Evolutionary conservation across 2,888 invertebrate species (phyloP).

Genomic region (Autographa gamma): DNA sequence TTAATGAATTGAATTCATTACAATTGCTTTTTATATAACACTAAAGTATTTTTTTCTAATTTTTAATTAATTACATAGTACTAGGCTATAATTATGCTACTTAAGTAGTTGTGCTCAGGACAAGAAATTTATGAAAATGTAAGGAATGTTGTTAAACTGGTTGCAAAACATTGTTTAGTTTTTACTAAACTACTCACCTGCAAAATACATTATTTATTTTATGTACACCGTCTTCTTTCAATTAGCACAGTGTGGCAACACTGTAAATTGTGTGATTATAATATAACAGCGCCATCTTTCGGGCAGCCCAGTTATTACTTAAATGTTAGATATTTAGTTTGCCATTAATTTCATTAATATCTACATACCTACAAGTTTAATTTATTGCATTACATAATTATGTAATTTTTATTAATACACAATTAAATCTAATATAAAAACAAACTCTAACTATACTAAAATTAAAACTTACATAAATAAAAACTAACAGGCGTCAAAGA

Average conservation of each 20-base stretch:
- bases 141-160: not conserved
- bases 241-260: not conserved
- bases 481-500: too few species aligned
- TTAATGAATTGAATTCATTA: constrained; percentile 72
- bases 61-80: constrained; percentile 28
- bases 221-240: not conserved
- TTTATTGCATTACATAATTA: not conserved
- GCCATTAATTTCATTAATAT: not conserved
- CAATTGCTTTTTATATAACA: constrained; percentile 63
- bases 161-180: too few species aligned
- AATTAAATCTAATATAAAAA: too few species aligned
- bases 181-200: too few species aligned
- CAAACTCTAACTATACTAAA: too few species aligned
- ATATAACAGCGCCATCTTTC: not conserved
- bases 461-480: too few species aligned
- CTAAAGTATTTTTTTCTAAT: constrained; percentile 35
- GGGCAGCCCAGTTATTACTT: not conserved
- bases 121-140: constrained; percentile 8
- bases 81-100: constrained; percentile 30
- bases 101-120: not conserved
- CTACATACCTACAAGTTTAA: not conserved
- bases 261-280: not conserved
- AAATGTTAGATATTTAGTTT: not conserved
- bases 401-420: too few species aligned
- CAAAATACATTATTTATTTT: not conserved